A percentile compares a stretch with the other conserved stretches of the same genome.
phyloP scores from a whole-genome alignment of 1,140 invertebrate species.

The Musca domestica region DNA sequence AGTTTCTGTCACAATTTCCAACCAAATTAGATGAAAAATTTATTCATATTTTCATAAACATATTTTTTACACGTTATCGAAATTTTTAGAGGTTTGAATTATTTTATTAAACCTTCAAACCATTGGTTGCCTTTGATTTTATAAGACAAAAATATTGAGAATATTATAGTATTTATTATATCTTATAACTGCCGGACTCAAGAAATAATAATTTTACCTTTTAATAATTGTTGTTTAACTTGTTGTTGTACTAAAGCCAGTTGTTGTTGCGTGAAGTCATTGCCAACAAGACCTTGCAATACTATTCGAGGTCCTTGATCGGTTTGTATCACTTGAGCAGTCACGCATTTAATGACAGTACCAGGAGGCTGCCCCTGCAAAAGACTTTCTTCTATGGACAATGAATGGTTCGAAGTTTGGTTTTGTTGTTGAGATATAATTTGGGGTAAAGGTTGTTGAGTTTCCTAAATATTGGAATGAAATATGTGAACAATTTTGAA shows the following conservation, averaged over 20 bases:
- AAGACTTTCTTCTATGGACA: conserved; percentile 69
- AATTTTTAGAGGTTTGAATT: too few relatives aligned
- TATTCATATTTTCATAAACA: too few relatives aligned
- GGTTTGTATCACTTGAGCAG: conserved; percentile 78
- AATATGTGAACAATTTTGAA: background rate
- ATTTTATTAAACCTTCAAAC: too few relatives aligned
- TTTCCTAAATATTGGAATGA: conserved; percentile 33
- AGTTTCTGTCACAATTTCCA: too few relatives aligned
- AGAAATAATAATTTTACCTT: too few relatives aligned
- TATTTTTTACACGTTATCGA: too few relatives aligned
- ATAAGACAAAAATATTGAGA: too few relatives aligned
- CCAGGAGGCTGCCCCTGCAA: conserved; percentile 75
- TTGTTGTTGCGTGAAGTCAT: conserved; percentile 77
- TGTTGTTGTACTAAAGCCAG: conserved; percentile 78
- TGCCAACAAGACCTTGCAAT: conserved; percentile 76
- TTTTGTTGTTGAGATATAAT: conserved; percentile 29
- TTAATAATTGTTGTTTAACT: conserved; percentile 81
- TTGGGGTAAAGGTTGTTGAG: conserved; percentile 31
- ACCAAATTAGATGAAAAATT: too few relatives aligned
- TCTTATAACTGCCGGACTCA: too few relatives aligned
- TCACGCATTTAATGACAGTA: conserved; percentile 84
- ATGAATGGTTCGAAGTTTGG: conserved; percentile 30
- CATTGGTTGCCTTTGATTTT: too few relatives aligned
- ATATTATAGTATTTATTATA: too few relatives aligned
- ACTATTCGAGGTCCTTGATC: conserved; percentile 79